These are phyloP conservation scores for Aphidoletes aphidimyza DNA, from an alignment of 2,888 invertebrate species.

Conservation along the genomic window DNA sequence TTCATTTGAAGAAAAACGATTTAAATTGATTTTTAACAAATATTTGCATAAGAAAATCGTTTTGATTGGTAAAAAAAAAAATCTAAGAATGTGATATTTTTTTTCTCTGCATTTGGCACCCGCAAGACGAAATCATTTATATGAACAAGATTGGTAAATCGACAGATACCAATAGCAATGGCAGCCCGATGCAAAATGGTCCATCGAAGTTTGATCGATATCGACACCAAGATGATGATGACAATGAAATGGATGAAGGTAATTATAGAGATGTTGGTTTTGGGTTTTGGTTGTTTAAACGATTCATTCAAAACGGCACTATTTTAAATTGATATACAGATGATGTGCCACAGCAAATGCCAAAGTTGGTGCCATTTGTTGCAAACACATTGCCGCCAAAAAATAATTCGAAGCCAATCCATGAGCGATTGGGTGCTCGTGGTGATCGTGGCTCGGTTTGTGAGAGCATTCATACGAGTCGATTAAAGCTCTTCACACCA, in stretches of 20 bases:
- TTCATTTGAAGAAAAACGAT: not conserved
- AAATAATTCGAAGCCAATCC: too few species aligned
- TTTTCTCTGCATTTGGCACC: not conserved
- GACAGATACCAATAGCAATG: not conserved
- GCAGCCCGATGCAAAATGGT: not conserved
- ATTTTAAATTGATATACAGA: not conserved
- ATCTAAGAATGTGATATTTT: not conserved
- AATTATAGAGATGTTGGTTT: not conserved
- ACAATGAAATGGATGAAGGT: conserved; percentile 17
- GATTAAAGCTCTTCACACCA: not conserved
- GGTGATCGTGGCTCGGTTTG: conserved; percentile 3
- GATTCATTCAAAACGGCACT: not conserved
- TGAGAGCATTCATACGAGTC: conserved; percentile 44
- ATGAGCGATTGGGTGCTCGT: not conserved
- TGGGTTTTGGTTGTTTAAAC: not conserved
- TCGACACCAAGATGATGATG: not conserved
- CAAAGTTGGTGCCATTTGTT: conserved; percentile 1
- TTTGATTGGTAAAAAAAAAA: too few species aligned
- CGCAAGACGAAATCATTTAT: conserved; percentile 16
- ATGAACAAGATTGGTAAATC: not conserved
- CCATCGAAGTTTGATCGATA: conserved; percentile 37
- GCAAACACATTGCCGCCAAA: not conserved
- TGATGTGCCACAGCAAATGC: not conserved
- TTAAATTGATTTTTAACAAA: too few species aligned
- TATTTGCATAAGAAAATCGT: too few species aligned